Conservation (phyloP, 2,888 invertebrate genomes). For the Mythimna pallens region DNA sequence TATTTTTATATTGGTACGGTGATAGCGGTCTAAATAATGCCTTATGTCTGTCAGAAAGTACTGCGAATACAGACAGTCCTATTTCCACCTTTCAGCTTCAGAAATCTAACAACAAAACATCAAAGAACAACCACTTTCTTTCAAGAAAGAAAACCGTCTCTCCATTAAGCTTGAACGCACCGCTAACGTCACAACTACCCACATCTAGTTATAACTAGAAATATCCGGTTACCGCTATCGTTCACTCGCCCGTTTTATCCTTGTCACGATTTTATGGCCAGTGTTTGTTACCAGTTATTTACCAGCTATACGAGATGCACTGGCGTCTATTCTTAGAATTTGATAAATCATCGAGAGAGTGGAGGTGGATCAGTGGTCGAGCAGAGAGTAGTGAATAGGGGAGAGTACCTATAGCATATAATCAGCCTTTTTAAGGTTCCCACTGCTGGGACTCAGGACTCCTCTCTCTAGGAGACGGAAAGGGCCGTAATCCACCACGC, state of each 20-base stretch:
- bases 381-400: too few relatives aligned
- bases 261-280: not conserved
- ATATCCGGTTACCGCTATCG: not conserved
- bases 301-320: conserved; percentile 1
- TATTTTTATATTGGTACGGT: too few relatives aligned
- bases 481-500: too few relatives aligned
- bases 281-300: not conserved
- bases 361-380: too few relatives aligned
- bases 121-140: not conserved
- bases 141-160: not conserved
- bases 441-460: too few relatives aligned
- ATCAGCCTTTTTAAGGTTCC: too few relatives aligned
- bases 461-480: too few relatives aligned
- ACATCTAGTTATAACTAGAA: not conserved
- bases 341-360: not conserved
- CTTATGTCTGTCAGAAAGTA: too few relatives aligned
- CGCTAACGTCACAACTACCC: conserved; percentile 1
- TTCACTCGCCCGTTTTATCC: not conserved
- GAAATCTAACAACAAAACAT: not conserved
- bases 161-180: not conserved
- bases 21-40: too few relatives aligned
- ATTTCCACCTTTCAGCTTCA: not conserved
- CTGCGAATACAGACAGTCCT: too few relatives aligned
- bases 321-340: not conserved
- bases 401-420: too few relatives aligned